Base-by-base conservation (phyloP, 2,888 invertebrate species). In the Nezara viridula region DNA sequence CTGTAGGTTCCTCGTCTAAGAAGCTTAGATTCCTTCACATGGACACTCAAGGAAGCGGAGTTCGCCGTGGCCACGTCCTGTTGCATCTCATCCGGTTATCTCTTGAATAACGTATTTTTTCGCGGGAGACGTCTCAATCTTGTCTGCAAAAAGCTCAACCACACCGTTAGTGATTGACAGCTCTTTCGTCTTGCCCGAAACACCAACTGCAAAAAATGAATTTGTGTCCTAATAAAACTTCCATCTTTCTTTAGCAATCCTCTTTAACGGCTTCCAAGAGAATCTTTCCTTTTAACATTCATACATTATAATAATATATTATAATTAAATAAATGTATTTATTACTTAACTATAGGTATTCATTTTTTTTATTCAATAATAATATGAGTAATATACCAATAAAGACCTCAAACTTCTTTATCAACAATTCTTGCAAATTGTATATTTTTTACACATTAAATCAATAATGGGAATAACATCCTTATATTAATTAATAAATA, bases 111-210 rank as follows among this genome's bases (percentile, higher is more conserved):
- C 19, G 32, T 37, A 32, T 19, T 73, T 73, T 73, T 73, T 73
- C 27, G 0, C 37, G 9, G 7, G 19, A 10, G 66, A 37, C 37
- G 32, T 73, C 66, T 73, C 66, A 73, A 73, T 73, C 66, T 73
- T 7, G 32, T 21, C 21, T 32, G 32, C 19, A 73, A 73, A 37
- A 73, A 73, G 66, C 66, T 16, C 66, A 37, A 37, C 66, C 21
- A 21, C 16, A 73, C 66, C 66, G 66, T 73, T 73, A 73, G 66
- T 73, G 66, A 73, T 37, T 73, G 66, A 32, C 66, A 73, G 37
- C 19, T 37, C 14, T 73, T 73, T 37, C 66, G 7, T 73, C 32
- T 73, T 73, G 66, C 32, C 66, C 12, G 32, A 66, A 66, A 66
- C 27, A n/a, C 3, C 14, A 32, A 32, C 32, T 16, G 12, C 32